Evolutionary conservation across 2,888 invertebrate genomes (phyloP), one percentile per base, ranked within the genome.

Genomic region (Oxyscelio sp.): DNA sequence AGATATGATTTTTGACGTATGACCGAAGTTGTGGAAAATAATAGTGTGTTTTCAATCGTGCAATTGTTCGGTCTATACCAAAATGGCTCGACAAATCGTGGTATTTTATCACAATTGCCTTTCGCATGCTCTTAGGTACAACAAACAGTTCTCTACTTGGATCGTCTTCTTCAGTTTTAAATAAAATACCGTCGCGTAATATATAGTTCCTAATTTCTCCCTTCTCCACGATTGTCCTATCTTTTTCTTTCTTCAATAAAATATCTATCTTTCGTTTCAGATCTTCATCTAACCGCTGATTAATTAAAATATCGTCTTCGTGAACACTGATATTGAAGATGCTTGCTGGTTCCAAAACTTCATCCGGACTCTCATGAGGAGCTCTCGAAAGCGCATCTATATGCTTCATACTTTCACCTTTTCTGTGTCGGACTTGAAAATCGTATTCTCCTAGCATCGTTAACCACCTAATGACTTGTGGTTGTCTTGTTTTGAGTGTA

Each of bases 1-100:
- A 6, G n/a, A 90, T 85, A 68, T 88, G 87, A 8, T 58, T 19
- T 40, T 78, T 61, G 0, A 88, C 71, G 31, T 87, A 87, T 1
- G 27, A 4, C 8, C 66, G 50, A 48, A 87, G 66, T 0, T 83
- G 50, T 0, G 87, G 83, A 45, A 91, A 90, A 58, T 87, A 88
- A 58, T 89, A 91, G 40, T 66, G 50, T 6, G 54, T 19, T 80
- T 9, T 2, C 22, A 90, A 59, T 52, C 66, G 5, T 4, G 56
- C 68, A 0, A 78, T 17, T 0, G 85, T 83, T 6, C 80, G 54
- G 5, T 85, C 85, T 0, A 85, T 17, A 0, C 85, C 83, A 40
- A 80, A 78, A 45, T 85, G 83, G 11, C 78, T 73, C 11, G 48
- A 43, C n/a, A n/a, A n/a, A n/a, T n/a, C n/a, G n/a, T n/a, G n/a